A percentile compares a stretch with the other conserved stretches of the same genome.
Evolutionary conservation across 1,140 invertebrate species (phyloP).

Genomic region (Calephelis nemesis): DNA sequence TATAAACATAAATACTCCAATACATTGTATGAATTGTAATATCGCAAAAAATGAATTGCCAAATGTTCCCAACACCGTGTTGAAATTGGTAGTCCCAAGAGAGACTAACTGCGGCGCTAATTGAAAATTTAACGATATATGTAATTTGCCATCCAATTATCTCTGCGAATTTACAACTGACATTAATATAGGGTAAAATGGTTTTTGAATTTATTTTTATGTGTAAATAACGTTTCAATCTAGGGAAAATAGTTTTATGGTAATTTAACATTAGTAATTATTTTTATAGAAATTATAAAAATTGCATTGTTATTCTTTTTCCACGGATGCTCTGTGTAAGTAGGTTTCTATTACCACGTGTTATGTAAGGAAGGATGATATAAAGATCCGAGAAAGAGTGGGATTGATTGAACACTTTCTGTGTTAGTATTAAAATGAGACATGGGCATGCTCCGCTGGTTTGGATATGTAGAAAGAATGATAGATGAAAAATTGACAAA

Average conservation of each 20-base stretch:
- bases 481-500: too few species aligned
- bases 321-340: too few species aligned
- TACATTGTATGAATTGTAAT: not conserved
- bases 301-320: too few species aligned
- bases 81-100: conserved; percentile 1
- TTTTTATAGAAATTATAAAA: too few species aligned
- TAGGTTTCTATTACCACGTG: too few species aligned
- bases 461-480: too few species aligned
- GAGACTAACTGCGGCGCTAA: conserved; percentile 1
- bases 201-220: conserved; percentile 6
- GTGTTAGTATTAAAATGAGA: too few species aligned
- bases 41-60: not conserved
- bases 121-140: conserved; percentile 14
- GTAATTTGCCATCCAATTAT: conserved; percentile 11
- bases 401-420: too few species aligned
- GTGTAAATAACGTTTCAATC: not conserved
- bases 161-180: not conserved
- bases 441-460: too few species aligned
- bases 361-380: too few species aligned
- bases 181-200: not conserved
- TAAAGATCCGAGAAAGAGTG: too few species aligned
- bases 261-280: not conserved
- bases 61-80: not conserved
- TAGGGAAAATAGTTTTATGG: not conserved
- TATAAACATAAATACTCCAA: not conserved